Conservation (phyloP, 2,797 vertebrate genomes). For the Discoglossus pictus region DNA sequence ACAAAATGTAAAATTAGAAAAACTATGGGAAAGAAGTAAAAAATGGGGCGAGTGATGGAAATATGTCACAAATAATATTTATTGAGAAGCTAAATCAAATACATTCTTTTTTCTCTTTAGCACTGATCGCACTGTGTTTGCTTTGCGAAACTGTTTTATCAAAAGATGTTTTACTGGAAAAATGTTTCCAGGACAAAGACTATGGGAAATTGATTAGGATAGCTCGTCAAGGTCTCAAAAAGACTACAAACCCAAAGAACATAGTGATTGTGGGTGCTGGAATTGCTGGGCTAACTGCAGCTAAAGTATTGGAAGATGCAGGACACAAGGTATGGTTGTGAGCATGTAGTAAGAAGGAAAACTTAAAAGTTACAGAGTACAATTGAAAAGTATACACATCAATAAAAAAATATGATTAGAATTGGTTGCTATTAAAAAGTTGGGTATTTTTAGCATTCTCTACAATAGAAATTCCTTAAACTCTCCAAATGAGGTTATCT, state of each 20-base stretch:
- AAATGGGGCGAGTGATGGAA: too few relatives aligned
- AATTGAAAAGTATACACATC: too few relatives aligned
- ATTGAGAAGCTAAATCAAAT: too few relatives aligned
- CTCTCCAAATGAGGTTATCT: too few relatives aligned
- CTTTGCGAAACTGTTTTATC: background rate
- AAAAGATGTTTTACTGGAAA: constrained; percentile 65
- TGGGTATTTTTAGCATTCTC: too few relatives aligned
- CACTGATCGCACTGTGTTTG: background rate
- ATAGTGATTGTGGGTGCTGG: constrained; percentile 59
- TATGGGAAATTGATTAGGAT: constrained; percentile 74
- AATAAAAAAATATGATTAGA: too few relatives aligned
- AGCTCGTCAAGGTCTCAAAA: constrained; percentile 70
- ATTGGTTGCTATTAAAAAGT: too few relatives aligned
- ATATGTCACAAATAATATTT: too few relatives aligned
- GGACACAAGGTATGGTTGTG: constrained; percentile 58
- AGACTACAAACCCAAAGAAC: constrained; percentile 55
- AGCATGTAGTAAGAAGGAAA: background rate
- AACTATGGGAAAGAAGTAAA: too few relatives aligned
- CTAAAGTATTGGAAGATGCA: constrained; percentile 54
- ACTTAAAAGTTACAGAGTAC: too few relatives aligned
- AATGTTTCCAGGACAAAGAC: constrained; percentile 77
- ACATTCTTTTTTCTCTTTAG: background rate
- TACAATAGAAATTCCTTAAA: too few relatives aligned
- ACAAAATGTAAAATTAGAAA: too few relatives aligned
- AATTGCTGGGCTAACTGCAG: constrained; percentile 52